phyloP scores from a whole-genome alignment of 2,797 vertebrate species.

The Poecilia picta region DNA sequence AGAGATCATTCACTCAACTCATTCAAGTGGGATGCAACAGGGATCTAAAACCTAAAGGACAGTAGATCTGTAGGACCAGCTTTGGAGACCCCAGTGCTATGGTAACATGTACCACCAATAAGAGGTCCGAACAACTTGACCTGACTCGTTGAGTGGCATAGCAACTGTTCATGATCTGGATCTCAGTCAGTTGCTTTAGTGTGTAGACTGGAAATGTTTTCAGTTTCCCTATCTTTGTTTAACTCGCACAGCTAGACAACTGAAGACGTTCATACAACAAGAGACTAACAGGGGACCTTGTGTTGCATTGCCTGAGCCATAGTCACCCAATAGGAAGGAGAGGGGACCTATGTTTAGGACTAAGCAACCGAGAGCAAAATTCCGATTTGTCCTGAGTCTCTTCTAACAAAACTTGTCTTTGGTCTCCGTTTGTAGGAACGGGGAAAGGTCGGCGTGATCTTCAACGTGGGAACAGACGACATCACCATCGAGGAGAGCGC shows the following conservation, averaged over 20 bases:
- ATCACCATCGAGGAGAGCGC: conserved; percentile 91
- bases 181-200: neutral
- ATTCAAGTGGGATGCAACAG: too few species aligned
- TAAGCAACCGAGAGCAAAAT: neutral
- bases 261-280: neutral
- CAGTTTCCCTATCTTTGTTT: neutral
- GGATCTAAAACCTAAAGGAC: too few species aligned
- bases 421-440: conserved; percentile 78
- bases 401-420: neutral
- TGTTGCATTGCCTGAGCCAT: neutral
- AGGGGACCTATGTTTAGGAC: neutral
- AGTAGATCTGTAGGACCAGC: neutral
- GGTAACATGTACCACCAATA: neutral
- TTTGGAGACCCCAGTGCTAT: neutral
- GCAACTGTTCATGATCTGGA: neutral
- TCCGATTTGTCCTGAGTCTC: neutral
- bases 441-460: conserved; percentile 92
- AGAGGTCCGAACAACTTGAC: neutral
- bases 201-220: neutral
- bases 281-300: neutral
- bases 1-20: too few species aligned
- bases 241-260: neutral
- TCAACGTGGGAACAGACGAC: conserved; percentile 96
- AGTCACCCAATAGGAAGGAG: neutral
- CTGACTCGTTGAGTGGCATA: neutral